phyloP scores from a whole-genome alignment of 2,113 vertebrate species.

The Sylvia atricapilla region DNA sequence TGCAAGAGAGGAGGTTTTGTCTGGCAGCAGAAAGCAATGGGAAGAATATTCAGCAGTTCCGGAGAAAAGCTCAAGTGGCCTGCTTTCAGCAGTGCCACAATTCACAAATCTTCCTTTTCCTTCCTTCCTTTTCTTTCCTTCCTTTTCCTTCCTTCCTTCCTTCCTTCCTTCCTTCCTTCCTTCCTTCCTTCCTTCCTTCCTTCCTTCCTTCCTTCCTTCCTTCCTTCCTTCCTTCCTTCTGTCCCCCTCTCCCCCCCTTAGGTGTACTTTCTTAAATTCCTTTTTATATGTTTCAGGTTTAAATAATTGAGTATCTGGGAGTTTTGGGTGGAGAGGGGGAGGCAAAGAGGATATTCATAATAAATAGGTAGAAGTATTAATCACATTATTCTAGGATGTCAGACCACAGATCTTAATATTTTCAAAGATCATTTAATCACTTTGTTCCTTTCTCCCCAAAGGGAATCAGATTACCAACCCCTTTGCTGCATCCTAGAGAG shows the following conservation, averaged over 20 bases:
- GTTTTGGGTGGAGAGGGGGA: fast-evolving
- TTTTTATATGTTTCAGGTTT: background rate
- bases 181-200: background rate
- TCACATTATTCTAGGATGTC: background rate
- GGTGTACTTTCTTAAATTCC: background rate
- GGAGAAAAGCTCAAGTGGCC: background rate
- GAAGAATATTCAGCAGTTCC: background rate
- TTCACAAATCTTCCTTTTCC: too few relatives aligned
- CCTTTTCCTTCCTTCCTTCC: background rate
- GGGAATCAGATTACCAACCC: background rate
- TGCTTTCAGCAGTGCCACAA: background rate
- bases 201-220: too few relatives aligned
- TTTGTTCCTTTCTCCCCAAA: background rate
- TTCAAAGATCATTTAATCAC: slow-evolving; percentile 33
- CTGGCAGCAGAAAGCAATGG: background rate
- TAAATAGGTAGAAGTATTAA: background rate
- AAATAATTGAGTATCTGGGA: background rate
- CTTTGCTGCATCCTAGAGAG: background rate
- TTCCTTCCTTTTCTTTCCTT: too few relatives aligned
- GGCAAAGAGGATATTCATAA: background rate
- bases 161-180: background rate
- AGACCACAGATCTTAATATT: background rate
- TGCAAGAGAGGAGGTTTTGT: background rate
- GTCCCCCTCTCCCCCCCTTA: too few relatives aligned
- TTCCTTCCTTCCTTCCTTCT: background rate